Percentiles rank a stretch among this genome's conserved stretches.
These are phyloP conservation scores for Aphrocallistes beatrix DNA, from an alignment of 37 sponge, comb jelly and placozoan species.

Conservation along the genomic window DNA sequence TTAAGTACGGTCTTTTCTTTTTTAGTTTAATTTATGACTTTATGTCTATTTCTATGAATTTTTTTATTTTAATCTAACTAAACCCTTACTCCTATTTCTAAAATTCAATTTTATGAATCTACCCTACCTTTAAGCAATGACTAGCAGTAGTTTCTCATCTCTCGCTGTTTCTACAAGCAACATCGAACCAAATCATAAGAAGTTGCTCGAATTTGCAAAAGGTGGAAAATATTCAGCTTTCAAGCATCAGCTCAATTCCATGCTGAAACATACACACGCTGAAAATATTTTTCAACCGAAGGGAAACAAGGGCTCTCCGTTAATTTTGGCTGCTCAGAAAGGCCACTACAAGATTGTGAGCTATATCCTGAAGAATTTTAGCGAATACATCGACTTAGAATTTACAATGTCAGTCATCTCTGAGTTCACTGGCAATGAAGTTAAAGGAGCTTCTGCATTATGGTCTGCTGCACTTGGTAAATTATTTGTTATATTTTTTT, in stretches of 20 bases:
- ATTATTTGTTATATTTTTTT: not conserved
- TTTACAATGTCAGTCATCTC: slow-evolving; percentile 30
- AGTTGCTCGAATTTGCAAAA: not conserved
- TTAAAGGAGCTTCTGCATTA: slow-evolving; percentile 72
- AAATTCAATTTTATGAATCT: not conserved
- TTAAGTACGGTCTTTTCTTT: not conserved
- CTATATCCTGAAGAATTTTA: slow-evolving; percentile 3
- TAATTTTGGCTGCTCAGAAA: slow-evolving; percentile 4
- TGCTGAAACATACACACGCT: not conserved
- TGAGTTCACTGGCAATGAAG: slow-evolving; percentile 55
- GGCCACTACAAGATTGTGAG: not conserved
- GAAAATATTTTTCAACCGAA: not conserved
- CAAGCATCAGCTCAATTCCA: not conserved
- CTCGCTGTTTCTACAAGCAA: not conserved
- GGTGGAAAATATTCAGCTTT: not conserved
- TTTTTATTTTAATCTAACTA: not conserved
- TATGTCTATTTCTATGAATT: not conserved
- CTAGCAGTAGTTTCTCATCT: not conserved
- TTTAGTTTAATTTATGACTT: not conserved
- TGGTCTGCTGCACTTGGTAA: slow-evolving; percentile 50
- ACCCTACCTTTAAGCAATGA: not conserved
- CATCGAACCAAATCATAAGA: not conserved
- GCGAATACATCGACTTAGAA: not conserved
- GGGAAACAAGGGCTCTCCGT: not conserved
- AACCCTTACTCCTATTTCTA: not conserved